Evolutionary conservation across 2,888 invertebrate genomes (phyloP).

Genomic region (Synergus laeviventris): DNA sequence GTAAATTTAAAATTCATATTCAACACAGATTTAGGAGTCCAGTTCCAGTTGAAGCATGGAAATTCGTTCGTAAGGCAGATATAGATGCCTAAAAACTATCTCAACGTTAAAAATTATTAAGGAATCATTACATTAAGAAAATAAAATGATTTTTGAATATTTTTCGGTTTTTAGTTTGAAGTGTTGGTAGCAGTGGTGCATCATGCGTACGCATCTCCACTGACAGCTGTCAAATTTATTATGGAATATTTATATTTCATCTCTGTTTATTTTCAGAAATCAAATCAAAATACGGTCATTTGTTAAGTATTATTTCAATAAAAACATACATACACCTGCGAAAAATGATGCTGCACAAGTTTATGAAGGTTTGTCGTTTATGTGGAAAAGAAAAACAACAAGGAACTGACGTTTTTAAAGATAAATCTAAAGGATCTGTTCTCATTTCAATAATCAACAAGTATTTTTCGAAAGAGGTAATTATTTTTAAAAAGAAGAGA

Average conservation of each 20-base stretch:
- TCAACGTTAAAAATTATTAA: too few relatives aligned
- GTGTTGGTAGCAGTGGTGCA: background rate
- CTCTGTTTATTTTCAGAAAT: background rate
- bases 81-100: conserved; percentile 58
- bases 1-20: too few relatives aligned
- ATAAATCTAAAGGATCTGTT: conserved; percentile 71
- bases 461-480: conserved; percentile 72
- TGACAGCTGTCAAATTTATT: background rate
- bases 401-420: conserved; percentile 70
- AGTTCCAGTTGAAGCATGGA: conserved; percentile 52
- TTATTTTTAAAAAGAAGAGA: background rate
- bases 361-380: conserved; percentile 67
- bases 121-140: background rate
- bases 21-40: conserved; percentile 55
- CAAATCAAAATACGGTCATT: background rate
- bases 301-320: background rate
- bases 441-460: conserved; percentile 72
- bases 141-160: background rate
- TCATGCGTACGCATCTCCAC: background rate
- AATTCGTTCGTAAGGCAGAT: conserved; percentile 59
- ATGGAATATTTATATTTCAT: background rate
- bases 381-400: conserved; percentile 71
- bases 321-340: background rate
- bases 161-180: background rate
- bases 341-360: conserved; percentile 68